Evolutionary conservation across 2,113 vertebrate species (phyloP).

Genomic region (Xiphophorus hellerii): DNA sequence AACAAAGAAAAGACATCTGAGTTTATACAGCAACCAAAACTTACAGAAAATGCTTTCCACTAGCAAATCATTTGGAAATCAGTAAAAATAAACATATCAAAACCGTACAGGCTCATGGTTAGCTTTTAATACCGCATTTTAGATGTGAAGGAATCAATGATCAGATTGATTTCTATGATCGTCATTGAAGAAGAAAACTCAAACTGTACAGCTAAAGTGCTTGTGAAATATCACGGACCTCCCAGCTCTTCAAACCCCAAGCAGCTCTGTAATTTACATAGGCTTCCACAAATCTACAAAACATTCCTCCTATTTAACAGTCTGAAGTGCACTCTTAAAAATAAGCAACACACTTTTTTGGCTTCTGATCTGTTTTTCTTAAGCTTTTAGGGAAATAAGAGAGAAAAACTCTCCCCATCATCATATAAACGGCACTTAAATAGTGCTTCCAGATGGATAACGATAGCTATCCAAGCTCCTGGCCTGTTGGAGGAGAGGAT

Average conservation of each 20-base stretch:
- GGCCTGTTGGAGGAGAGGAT: constrained; percentile 54
- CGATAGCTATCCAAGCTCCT: constrained; percentile 44
- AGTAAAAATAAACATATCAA: not conserved
- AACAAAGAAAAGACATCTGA: not conserved
- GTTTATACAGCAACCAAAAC: not conserved
- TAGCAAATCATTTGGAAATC: not conserved
- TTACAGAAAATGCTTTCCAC: not conserved
- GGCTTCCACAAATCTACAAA: constrained; percentile 1
- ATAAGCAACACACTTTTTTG: constrained; percentile 12
- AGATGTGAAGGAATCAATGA: not conserved
- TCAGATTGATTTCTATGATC: not conserved
- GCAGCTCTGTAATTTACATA: not conserved
- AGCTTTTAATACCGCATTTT: not conserved
- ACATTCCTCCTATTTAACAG: constrained; percentile 6
- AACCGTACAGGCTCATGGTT: no score
- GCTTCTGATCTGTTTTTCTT: constrained; percentile 19
- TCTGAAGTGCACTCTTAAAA: not conserved
- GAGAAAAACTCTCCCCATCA: constrained; percentile 35
- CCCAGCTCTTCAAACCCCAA: constrained; percentile 13
- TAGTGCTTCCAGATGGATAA: constrained; percentile 61
- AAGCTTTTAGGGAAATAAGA: constrained; percentile 38
- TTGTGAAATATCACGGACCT: not conserved
- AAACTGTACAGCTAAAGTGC: not conserved
- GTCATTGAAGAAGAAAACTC: not conserved
- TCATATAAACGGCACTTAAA: constrained; percentile 49